These are phyloP conservation scores for Papilio glaucus DNA, from an alignment of 1,140 invertebrate genomes.

Conservation along the genomic window DNA sequence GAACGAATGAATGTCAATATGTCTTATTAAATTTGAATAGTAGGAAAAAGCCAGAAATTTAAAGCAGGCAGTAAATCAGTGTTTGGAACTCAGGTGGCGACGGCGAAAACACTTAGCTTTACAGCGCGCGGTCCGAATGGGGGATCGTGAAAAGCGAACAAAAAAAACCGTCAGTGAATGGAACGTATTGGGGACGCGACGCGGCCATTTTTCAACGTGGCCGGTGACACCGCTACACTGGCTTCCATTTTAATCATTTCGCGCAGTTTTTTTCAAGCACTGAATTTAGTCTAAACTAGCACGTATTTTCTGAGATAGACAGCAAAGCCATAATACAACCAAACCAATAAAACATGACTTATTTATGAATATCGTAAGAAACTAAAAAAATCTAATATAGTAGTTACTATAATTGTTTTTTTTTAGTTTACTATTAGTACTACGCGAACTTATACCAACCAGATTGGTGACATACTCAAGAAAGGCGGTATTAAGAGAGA, in stretches of 20 bases:
- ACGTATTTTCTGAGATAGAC: background rate
- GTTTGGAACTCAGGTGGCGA: constrained; percentile 25
- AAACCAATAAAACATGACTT: too few relatives aligned
- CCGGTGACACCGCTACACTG: background rate
- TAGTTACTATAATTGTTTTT: too few relatives aligned
- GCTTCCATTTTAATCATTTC: constrained; percentile 20
- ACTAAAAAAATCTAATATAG: too few relatives aligned
- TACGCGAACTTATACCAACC: too few relatives aligned
- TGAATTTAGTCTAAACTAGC: background rate
- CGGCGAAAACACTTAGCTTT: constrained; percentile 23
- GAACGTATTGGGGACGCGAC: background rate
- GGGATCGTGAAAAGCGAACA: constrained; percentile 14
- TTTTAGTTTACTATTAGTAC: too few relatives aligned
- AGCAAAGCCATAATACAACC: too few relatives aligned
- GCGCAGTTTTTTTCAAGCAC: background rate
- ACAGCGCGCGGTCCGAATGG: constrained; percentile 15
- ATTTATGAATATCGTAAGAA: too few relatives aligned
- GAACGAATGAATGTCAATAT: constrained; percentile 5
- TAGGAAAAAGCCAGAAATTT: background rate
- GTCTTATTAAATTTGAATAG: constrained; percentile 10
- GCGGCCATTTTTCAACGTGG: constrained; percentile 12
- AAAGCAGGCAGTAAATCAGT: constrained; percentile 25
- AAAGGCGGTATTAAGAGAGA: too few relatives aligned
- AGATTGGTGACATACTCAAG: too few relatives aligned
- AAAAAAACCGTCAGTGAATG: constrained; percentile 7